Evolutionary conservation across 2,888 invertebrate genomes (phyloP).

Genomic region (Myopa tessellatipennis): DNA sequence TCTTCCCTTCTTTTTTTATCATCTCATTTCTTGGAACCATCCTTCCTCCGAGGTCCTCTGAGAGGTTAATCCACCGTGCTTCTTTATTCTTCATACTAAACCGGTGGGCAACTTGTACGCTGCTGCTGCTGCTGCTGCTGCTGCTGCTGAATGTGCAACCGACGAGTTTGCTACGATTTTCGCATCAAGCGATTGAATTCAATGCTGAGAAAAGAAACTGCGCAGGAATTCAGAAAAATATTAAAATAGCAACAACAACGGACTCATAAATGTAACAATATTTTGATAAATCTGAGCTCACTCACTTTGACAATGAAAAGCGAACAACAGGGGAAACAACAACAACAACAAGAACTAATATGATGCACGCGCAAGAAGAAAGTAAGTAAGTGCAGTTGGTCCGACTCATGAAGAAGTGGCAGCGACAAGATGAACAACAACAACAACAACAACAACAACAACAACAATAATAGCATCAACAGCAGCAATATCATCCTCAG

Average conservation of each 20-base stretch:
- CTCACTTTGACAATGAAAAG: conserved; percentile 6
- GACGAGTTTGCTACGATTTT: neutral
- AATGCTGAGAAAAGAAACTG: neutral
- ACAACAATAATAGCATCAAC: neutral
- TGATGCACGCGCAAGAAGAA: neutral
- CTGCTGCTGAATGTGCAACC: no score
- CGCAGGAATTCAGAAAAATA: conserved; percentile 22
- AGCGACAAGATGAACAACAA: conserved; percentile 9
- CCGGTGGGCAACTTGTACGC: no score
- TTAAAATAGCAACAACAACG: conserved; percentile 33
- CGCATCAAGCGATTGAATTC: neutral
- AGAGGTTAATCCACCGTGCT: no score
- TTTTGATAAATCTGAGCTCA: conserved; percentile 55
- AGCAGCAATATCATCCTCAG: neutral
- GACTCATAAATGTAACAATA: conserved; percentile 55
- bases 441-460: conserved; percentile 10
- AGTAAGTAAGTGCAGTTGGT: neutral
- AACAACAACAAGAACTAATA: neutral
- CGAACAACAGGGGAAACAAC: neutral
- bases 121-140: no score
- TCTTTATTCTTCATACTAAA: no score
- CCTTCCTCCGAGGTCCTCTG: no score
- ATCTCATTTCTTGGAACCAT: no score
- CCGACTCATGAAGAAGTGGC: neutral
- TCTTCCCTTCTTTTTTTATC: no score